Evolutionary conservation across 2,113 vertebrate species (phyloP).

Genomic region (Himantopus leucocephalus): DNA sequence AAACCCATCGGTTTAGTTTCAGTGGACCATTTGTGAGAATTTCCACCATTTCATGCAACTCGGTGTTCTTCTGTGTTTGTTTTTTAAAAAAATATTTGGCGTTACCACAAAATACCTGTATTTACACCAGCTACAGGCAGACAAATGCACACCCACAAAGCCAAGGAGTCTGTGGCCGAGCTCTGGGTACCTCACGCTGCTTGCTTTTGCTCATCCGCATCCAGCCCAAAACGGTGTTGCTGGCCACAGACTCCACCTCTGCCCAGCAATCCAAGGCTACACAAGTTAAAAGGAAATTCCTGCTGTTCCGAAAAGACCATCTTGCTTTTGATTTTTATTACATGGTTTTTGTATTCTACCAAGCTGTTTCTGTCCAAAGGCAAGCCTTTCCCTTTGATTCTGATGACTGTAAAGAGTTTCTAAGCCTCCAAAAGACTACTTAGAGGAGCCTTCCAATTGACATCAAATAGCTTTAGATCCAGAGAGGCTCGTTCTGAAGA

Average conservation of each 20-base stretch:
- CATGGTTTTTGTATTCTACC: neutral
- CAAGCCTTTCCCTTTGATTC: conserved; percentile 21
- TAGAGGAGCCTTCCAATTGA: conserved; percentile 29
- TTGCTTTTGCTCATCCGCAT: neutral
- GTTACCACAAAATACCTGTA: neutral
- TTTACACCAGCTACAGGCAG: neutral
- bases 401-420: conserved; percentile 8
- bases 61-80: neutral
- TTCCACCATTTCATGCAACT: neutral
- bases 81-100: neutral
- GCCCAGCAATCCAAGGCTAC: neutral
- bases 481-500: neutral
- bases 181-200: neutral
- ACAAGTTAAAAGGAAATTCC: neutral
- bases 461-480: conserved; percentile 7
- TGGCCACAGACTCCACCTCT: neutral
- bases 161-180: neutral
- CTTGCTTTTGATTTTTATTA: neutral
- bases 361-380: conserved; percentile 25
- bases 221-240: neutral
- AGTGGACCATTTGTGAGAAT: neutral
- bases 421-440: conserved; percentile 23
- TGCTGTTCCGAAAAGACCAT: neutral
- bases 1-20: neutral
- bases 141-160: neutral